Percentiles rank a stretch among this genome's conserved stretches.
Conservation (phyloP, 1,140 invertebrate genomes). For the Cotesia vestalis region DNA sequence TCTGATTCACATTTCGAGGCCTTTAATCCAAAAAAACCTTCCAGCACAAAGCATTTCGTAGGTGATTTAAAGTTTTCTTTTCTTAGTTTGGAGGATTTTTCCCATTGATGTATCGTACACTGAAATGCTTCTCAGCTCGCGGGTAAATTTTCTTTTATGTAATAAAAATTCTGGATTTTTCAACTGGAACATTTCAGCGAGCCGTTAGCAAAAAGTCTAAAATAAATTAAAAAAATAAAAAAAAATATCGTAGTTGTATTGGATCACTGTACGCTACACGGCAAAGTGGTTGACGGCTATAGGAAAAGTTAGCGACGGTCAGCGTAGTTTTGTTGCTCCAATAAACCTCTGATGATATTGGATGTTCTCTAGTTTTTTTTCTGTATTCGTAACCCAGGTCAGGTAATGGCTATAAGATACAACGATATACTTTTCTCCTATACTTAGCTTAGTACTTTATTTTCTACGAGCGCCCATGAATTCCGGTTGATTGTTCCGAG, state of each 20-base stretch:
- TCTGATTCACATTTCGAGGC: too few relatives aligned
- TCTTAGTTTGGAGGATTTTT: neutral
- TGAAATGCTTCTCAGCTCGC: neutral
- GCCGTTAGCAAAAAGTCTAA: neutral
- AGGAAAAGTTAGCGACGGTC: slow-evolving; percentile 15
- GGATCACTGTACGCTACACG: neutral
- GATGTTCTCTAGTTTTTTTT: slow-evolving; percentile 2
- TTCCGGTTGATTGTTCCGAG: neutral
- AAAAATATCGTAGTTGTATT: slow-evolving; percentile 6
- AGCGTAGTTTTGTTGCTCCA: neutral
- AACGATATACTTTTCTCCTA: neutral
- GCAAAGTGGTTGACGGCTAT: slow-evolving; percentile 21
- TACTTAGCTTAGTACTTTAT: neutral
- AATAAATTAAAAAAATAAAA: neutral
- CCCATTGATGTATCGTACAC: neutral
- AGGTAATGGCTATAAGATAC: slow-evolving; percentile 30
- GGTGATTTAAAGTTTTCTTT: slow-evolving; percentile 5
- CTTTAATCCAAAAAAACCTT: too few relatives aligned
- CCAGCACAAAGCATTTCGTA: neutral
- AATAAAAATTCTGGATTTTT: neutral
- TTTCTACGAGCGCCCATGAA: slow-evolving; percentile 12
- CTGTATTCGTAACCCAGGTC: neutral
- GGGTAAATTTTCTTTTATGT: neutral
- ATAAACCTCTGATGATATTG: slow-evolving; percentile 12
- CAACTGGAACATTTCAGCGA: neutral